Evolutionary conservation across 2,888 invertebrate genomes (phyloP).

Genomic region (Carterocephalus palaemon): DNA sequence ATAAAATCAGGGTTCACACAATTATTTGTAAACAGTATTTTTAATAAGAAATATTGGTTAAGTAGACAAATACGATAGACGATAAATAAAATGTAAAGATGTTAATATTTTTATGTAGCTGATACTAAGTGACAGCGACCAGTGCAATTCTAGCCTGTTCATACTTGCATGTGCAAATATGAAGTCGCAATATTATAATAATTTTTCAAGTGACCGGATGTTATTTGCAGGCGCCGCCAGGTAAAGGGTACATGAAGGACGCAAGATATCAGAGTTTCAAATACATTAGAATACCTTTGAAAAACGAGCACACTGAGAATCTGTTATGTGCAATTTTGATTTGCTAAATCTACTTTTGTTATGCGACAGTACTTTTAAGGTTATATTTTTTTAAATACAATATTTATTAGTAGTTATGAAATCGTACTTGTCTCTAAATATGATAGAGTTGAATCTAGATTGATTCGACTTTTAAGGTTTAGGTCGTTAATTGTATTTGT

Average conservation of each 20-base stretch:
- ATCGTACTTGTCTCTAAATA: too few relatives aligned
- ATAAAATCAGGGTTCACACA: too few relatives aligned
- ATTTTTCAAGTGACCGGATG: slow-evolving; percentile 53
- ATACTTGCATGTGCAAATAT: slow-evolving; percentile 30
- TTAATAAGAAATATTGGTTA: too few relatives aligned
- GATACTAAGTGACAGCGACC: slow-evolving; percentile 21
- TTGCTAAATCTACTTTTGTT: too few relatives aligned
- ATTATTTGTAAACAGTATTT: too few relatives aligned
- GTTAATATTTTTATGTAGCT: slow-evolving; percentile 1
- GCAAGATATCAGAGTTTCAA: slow-evolving; percentile 55
- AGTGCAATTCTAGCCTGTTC: slow-evolving; percentile 26
- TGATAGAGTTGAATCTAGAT: too few relatives aligned
- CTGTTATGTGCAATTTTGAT: slow-evolving; percentile 3
- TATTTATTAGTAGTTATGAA: too few relatives aligned
- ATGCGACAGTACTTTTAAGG: too few relatives aligned
- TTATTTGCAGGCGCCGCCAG: slow-evolving; percentile 46
- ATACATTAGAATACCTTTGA: slow-evolving; percentile 39
- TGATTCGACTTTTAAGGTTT: too few relatives aligned
- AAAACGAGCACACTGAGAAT: slow-evolving; percentile 23
- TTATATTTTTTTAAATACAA: too few relatives aligned
- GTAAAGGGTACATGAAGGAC: slow-evolving; percentile 67
- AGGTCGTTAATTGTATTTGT: too few relatives aligned
- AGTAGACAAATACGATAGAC: neutral
- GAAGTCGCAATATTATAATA: slow-evolving; percentile 28
- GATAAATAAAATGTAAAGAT: slow-evolving; percentile 3